phyloP scores from a whole-genome alignment of 2,888 invertebrate species.

The Zhuqinia jingwanae region DNA sequence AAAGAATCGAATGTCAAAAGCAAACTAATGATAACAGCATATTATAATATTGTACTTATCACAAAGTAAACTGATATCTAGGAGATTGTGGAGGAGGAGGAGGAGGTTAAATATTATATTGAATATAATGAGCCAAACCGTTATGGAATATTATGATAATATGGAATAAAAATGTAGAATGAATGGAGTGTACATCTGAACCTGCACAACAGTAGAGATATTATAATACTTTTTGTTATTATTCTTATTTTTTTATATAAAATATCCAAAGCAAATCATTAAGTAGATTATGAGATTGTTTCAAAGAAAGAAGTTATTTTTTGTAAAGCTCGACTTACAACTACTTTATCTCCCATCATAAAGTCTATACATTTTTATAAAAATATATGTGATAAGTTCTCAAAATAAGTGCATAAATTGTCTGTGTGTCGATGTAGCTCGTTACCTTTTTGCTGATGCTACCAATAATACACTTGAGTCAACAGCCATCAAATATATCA shows the following conservation, averaged over 20 bases:
- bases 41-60: background rate
- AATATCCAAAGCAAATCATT: background rate
- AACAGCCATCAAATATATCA: background rate
- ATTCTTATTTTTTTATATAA: background rate
- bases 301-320: background rate
- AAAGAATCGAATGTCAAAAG: background rate
- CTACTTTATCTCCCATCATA: constrained; percentile 22
- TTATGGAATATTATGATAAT: background rate
- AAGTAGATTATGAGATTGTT: constrained; percentile 13
- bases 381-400: too few relatives aligned
- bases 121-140: background rate
- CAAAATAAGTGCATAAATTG: too few relatives aligned
- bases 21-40: background rate
- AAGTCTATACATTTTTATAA: background rate
- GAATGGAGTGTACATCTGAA: too few relatives aligned
- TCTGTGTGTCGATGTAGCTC: too few relatives aligned
- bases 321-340: background rate
- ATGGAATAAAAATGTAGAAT: background rate
- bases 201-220: background rate
- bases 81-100: background rate
- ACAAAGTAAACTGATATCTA: too few relatives aligned
- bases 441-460: too few relatives aligned
- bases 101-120: too few relatives aligned
- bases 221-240: background rate
- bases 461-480: background rate